phyloP scores from a whole-genome alignment of 2,888 invertebrate species.

The Stratiomys singularior region DNA sequence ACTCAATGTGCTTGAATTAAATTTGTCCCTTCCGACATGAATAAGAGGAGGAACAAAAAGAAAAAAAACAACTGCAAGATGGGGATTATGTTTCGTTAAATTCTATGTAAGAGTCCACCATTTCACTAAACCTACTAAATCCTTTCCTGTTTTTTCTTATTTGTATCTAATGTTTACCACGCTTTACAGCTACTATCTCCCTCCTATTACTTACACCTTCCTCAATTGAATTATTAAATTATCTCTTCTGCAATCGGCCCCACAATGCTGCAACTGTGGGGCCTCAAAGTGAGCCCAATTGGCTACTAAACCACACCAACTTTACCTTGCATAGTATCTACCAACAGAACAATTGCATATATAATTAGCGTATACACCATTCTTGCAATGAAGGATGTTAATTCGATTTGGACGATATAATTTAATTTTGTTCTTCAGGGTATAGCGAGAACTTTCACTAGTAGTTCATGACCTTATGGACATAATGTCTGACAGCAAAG shows the following conservation, averaged over 20 bases:
- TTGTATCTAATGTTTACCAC: too few species aligned
- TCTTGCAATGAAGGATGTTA: constrained; percentile 34
- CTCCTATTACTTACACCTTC: neutral
- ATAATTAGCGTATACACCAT: constrained; percentile 45
- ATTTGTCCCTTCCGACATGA: too few species aligned
- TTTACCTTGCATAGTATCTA: too few species aligned
- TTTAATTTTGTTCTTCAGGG: constrained; percentile 44
- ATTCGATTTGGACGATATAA: constrained; percentile 47
- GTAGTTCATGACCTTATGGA: constrained; percentile 16
- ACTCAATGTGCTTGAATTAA: constrained; percentile 11
- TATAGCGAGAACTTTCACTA: neutral
- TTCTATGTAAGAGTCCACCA: too few species aligned
- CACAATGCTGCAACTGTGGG: neutral
- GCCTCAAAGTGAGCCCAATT: neutral
- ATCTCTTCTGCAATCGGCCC: neutral
- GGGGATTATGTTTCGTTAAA: too few species aligned
- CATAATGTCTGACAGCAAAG: too few species aligned
- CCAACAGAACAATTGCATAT: constrained; percentile 37
- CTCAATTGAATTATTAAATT: constrained; percentile 40
- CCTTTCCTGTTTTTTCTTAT: too few species aligned
- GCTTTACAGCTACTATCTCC: too few species aligned
- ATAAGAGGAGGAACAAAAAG: too few species aligned
- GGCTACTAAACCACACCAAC: neutral
- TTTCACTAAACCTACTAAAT: too few species aligned
- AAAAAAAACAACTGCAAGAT: too few species aligned